These are phyloP conservation scores for Acestrorhynchus altus DNA, from an alignment of 2,797 vertebrate species.

Conservation along the genomic window DNA sequence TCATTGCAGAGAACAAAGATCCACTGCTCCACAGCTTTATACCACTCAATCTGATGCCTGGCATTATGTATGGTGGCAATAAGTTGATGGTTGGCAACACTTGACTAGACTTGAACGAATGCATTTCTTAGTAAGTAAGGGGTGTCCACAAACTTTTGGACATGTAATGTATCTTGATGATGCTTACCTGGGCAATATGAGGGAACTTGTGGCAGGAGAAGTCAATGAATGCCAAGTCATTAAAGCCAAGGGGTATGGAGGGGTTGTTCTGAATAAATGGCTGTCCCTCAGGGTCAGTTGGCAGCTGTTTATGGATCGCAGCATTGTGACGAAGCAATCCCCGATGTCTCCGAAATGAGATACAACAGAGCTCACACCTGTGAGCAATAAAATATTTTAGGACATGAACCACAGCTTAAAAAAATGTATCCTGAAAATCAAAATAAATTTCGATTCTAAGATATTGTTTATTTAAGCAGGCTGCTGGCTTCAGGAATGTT, in stretches of 20 bases:
- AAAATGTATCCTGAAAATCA: not conserved
- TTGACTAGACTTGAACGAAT: no score
- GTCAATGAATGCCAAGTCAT: conserved; percentile 96
- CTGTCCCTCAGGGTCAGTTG: conserved; percentile 87
- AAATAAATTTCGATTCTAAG: not conserved
- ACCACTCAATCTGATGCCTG: no score
- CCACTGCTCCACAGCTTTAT: no score
- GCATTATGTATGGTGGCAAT: no score
- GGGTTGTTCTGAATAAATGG: conserved; percentile 98
- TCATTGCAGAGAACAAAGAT: no score
- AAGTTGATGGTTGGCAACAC: no score
- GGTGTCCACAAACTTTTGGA: no score
- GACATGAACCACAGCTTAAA: not conserved
- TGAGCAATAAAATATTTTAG: conserved; percentile 23
- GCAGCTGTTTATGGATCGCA: conserved; percentile 90
- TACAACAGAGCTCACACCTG: conserved; percentile 95
- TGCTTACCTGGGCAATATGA: conserved; percentile 92
- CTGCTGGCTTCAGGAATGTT: not conserved
- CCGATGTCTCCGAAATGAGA: conserved; percentile 94
- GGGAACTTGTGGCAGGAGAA: conserved; percentile 96
- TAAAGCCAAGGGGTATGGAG: conserved; percentile 94
- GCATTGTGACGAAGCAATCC: conserved; percentile 92
- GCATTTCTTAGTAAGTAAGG: no score
- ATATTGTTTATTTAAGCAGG: not conserved
- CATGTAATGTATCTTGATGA: no score